These are phyloP conservation scores for Tinea pellionella DNA, from an alignment of 2,888 invertebrate species.

Conservation along the genomic window DNA sequence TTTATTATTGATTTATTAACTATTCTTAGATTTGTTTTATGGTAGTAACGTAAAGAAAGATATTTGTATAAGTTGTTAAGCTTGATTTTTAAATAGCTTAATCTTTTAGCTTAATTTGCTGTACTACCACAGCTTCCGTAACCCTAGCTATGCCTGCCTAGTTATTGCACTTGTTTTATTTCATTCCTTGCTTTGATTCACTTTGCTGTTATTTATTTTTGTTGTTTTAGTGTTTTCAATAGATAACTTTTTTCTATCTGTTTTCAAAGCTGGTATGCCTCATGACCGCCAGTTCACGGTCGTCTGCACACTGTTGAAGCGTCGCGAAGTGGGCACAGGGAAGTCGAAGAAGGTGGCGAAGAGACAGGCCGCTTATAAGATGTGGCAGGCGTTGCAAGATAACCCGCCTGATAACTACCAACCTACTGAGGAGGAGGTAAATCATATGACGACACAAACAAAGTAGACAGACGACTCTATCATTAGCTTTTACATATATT, in stretches of 20 bases:
- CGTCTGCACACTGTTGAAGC: constrained; percentile 87
- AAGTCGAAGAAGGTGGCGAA: constrained; percentile 98
- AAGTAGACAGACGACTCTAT: background rate
- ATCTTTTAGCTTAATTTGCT: too few species aligned
- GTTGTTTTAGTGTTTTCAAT: too few species aligned
- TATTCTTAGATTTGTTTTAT: background rate
- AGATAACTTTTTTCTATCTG: background rate
- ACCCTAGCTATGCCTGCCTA: too few species aligned
- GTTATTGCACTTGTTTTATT: too few species aligned
- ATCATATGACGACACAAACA: constrained; percentile 24
- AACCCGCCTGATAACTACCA: constrained; percentile 77
- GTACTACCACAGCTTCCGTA: too few species aligned
- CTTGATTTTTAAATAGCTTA: too few species aligned
- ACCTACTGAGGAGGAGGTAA: constrained; percentile 76
- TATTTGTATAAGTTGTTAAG: too few species aligned
- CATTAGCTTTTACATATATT: background rate
- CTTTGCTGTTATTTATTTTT: too few species aligned
- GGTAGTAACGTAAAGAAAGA: too few species aligned
- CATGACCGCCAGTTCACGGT: constrained; percentile 96
- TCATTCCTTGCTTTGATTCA: too few species aligned
- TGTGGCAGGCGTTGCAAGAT: constrained; percentile 89
- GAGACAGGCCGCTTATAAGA: constrained; percentile 93
- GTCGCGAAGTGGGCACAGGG: constrained; percentile 86
- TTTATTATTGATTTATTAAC: background rate
- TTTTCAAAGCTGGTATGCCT: constrained; percentile 73